Evolutionary conservation across 2,888 invertebrate genomes (phyloP).

Genomic region (Drosophila formosana): DNA sequence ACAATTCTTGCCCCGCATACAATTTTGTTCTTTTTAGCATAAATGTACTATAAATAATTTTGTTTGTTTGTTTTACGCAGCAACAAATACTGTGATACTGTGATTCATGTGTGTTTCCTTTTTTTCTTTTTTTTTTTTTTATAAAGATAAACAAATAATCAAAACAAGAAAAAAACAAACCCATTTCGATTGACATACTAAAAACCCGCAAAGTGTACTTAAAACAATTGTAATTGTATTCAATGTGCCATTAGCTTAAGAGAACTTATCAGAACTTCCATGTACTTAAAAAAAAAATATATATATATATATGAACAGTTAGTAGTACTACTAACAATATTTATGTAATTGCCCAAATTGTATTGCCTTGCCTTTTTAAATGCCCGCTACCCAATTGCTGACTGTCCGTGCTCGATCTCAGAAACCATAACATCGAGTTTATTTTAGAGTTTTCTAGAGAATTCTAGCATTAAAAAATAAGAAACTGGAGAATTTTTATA

Average conservation of each 20-base stretch:
- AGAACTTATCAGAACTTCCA: conserved; percentile 46
- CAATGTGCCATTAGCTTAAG: conserved; percentile 77
- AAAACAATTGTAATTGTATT: conserved; percentile 65
- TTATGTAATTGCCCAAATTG: conserved; percentile 9
- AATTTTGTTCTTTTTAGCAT: conserved; percentile 18
- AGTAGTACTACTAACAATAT: conserved; percentile 10
- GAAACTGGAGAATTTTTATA: too few relatives aligned
- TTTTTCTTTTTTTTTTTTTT: not conserved
- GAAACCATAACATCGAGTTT: too few relatives aligned
- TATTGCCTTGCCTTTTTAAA: not conserved
- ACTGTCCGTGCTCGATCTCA: too few relatives aligned
- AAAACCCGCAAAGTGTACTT: conserved; percentile 70
- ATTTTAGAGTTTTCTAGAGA: too few relatives aligned
- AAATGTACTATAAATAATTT: conserved; percentile 23
- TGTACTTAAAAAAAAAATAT: conserved; percentile 41
- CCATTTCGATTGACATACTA: conserved; percentile 18
- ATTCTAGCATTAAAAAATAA: too few relatives aligned
- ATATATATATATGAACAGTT: not conserved
- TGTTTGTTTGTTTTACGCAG: conserved; percentile 38
- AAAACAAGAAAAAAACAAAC: conserved; percentile 8
- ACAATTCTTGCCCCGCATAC: conserved; percentile 49
- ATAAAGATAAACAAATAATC: conserved; percentile 15
- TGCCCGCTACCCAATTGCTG: not conserved
- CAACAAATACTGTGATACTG: conserved; percentile 65
- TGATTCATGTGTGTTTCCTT: conserved; percentile 34